Evolutionary conservation across 2,797 vertebrate species (phyloP).

Genomic region (Toxotes lorentzi): DNA sequence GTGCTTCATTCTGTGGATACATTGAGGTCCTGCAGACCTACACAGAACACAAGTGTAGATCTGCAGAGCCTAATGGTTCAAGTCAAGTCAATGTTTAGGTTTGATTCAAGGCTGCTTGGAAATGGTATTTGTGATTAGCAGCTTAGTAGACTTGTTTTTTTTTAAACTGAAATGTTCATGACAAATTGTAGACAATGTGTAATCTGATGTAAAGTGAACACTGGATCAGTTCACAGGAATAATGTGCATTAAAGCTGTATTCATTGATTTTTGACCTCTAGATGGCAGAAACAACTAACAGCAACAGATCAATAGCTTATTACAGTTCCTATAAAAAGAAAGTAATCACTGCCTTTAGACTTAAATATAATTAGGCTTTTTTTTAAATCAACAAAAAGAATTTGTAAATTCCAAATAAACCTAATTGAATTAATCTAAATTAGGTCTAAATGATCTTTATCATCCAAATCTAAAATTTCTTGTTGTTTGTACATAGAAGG

Average conservation of each 20-base stretch:
- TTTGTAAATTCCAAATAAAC: not conserved
- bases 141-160: not conserved
- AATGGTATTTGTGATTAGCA: not conserved
- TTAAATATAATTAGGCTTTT: not conserved
- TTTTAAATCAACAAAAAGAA: not conserved
- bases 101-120: slow-evolving; percentile 6
- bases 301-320: not conserved
- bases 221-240: not conserved
- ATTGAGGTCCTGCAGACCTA: not conserved
- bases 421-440: not conserved
- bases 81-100: not conserved
- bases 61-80: not conserved
- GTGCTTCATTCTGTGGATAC: slow-evolving; percentile 24
- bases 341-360: not conserved
- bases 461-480: not conserved
- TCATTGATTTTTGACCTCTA: not conserved
- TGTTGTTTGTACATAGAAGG: not conserved
- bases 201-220: not conserved
- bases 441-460: not conserved
- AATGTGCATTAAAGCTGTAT: not conserved
- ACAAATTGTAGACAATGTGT: not conserved
- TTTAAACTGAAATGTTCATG: not conserved
- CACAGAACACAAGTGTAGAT: not conserved
- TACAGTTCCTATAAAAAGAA: not conserved
- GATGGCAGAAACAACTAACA: not conserved